Conservation (phyloP, 2,113 vertebrate genomes). For the Cyphomyrus plagiostoma region DNA sequence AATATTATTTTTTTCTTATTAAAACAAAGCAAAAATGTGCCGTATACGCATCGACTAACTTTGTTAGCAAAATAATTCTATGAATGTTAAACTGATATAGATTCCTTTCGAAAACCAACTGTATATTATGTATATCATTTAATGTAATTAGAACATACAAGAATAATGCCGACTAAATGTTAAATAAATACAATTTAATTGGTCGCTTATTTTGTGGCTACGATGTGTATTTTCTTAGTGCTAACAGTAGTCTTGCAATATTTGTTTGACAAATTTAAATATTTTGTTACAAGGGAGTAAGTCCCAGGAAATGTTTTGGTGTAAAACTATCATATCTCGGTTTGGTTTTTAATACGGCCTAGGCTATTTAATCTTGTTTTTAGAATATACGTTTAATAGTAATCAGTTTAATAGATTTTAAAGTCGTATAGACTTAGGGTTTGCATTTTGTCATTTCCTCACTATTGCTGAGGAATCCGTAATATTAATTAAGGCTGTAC, state of each 20-base stretch:
- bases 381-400: neutral
- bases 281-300: neutral
- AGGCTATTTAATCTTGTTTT: neutral
- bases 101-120: neutral
- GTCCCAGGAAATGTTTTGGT: neutral
- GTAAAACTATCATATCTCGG: neutral
- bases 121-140: neutral
- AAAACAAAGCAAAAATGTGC: neutral
- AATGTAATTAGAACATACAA: neutral
- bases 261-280: neutral
- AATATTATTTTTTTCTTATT: neutral
- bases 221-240: neutral
- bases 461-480: slow-evolving; percentile 30
- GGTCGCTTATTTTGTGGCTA: neutral
- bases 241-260: neutral
- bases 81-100: neutral
- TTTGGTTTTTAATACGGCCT: neutral
- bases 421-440: no score
- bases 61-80: neutral
- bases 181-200: neutral
- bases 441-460: neutral
- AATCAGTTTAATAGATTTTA: neutral
- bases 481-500: slow-evolving; percentile 78
- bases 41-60: neutral
- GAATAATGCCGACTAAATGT: neutral